Evolutionary conservation across 2,888 invertebrate species (phyloP), one percentile per base, ranked within the genome.

Genomic region (Sthenelais limicola): DNA sequence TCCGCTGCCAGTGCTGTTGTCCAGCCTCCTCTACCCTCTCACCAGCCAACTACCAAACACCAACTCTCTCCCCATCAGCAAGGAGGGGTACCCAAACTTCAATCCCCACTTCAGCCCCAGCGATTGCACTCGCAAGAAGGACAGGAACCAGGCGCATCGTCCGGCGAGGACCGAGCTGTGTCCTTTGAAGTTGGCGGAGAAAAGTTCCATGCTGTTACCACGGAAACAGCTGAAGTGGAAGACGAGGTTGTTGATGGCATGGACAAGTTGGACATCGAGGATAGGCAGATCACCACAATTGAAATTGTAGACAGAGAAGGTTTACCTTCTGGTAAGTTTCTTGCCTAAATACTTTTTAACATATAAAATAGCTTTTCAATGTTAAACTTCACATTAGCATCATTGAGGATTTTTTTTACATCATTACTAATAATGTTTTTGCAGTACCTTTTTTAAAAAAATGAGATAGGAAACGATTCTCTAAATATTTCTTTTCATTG

Each of bases 71-170:
- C 38, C 38, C 35, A 35, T 26, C 21, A 26, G 26, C 38, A 21
- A 62, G 62, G 15, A 3, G 49, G 18, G 26, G 33, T 69, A 12
- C 51, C 52, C 35, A 69, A 69, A 33, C 52, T 69, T 1, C 69
- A 69, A 52, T 69, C 69, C 7, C 69, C 69, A 7, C 48, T 69
- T 9, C 69, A 69, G 24, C 69, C 69, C 15, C 51, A 9, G 52
- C 43, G 48, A 21, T 35, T 69, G 28, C 52, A 69, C 24, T 32
- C 4, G 26, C 15, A 21, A 48, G 48, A 43, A 15, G 26, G 4
- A 21, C 67, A 26, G 49, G 43, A 28, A 26, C 48, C 67, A 3
- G 47, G n/a, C 18, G 15, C 9, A 21, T 12, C 32, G 9, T 18
- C n/a, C n/a, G 24, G 43, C 24, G 67, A 48, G 48, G 67, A 28